Conservation (phyloP, 2,888 invertebrate species). For the Cheilosia vernalis region DNA sequence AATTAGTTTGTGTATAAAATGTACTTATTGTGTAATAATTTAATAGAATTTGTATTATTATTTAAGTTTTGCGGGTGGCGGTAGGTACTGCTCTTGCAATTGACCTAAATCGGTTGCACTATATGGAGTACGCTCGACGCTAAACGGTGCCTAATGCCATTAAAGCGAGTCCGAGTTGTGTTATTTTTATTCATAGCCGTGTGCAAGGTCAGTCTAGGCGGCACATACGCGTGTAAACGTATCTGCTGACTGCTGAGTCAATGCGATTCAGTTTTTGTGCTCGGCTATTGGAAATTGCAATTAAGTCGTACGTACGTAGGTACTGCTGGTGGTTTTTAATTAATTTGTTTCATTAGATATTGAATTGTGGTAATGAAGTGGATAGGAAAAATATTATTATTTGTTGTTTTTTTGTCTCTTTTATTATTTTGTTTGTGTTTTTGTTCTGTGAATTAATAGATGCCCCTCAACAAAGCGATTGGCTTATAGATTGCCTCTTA, state of each 20-base stretch:
- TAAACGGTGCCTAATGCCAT: conserved; percentile 36
- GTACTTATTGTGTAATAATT: conserved; percentile 16
- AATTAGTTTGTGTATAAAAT: conserved; percentile 49
- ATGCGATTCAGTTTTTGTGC: conserved; percentile 56
- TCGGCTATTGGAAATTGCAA: conserved; percentile 12
- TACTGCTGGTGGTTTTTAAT: conserved; percentile 55
- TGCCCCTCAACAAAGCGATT: conserved; percentile 16
- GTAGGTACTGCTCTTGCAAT: conserved; percentile 5
- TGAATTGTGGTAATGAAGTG: conserved; percentile 43
- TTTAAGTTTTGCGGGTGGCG: conserved; percentile 30
- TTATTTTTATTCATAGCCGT: conserved; percentile 33
- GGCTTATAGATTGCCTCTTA: conserved; percentile 16
- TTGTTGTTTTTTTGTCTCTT: neutral
- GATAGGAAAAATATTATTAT: neutral
- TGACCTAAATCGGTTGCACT: conserved; percentile 61
- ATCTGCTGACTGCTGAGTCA: conserved; percentile 22
- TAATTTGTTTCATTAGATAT: conserved; percentile 62
- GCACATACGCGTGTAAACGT: conserved; percentile 13
- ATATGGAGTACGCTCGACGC: conserved; percentile 43
- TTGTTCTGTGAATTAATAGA: conserved; percentile 16
- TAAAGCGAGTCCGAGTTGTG: conserved; percentile 1
- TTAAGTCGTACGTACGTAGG: conserved; percentile 41
- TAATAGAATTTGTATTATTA: conserved; percentile 26
- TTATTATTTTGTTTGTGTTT: conserved; percentile 6
- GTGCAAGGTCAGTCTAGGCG: conserved; percentile 43